phyloP scores from a whole-genome alignment of 2,888 invertebrate genomes.

The Lasioglossum zephyrum region DNA sequence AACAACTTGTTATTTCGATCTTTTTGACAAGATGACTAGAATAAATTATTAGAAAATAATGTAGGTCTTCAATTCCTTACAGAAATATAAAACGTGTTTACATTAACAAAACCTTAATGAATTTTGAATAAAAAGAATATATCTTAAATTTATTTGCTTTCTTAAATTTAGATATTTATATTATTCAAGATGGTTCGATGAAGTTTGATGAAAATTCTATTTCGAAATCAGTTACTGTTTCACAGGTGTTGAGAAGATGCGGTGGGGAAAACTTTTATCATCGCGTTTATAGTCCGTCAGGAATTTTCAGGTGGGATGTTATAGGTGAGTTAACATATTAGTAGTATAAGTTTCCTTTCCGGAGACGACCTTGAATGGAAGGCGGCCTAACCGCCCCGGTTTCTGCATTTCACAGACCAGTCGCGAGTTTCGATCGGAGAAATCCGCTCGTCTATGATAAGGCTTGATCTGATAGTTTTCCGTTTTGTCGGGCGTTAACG shows the following conservation, averaged over 20 bases:
- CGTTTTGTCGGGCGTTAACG: slow-evolving; percentile 39
- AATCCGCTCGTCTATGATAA: slow-evolving; percentile 54
- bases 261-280: background rate
- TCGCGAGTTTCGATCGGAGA: slow-evolving; percentile 17
- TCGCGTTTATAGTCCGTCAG: background rate
- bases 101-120: too few species aligned
- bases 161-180: too few species aligned
- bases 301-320: background rate
- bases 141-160: too few species aligned
- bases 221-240: too few species aligned
- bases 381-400: slow-evolving; percentile 55
- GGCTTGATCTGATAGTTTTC: slow-evolving; percentile 47
- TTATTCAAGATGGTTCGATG: too few species aligned
- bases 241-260: background rate
- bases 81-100: too few species aligned
- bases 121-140: background rate
- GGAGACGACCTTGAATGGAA: slow-evolving; percentile 69
- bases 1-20: too few species aligned
- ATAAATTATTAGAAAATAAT: too few species aligned
- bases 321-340: background rate
- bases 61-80: too few species aligned
- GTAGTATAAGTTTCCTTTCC: slow-evolving; percentile 64
- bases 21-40: too few species aligned
- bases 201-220: too few species aligned
- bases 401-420: slow-evolving; percentile 51